Base-by-base conservation (phyloP, 92 coral and sea anemone genomes). In the Umimayanthus chanpuru region DNA sequence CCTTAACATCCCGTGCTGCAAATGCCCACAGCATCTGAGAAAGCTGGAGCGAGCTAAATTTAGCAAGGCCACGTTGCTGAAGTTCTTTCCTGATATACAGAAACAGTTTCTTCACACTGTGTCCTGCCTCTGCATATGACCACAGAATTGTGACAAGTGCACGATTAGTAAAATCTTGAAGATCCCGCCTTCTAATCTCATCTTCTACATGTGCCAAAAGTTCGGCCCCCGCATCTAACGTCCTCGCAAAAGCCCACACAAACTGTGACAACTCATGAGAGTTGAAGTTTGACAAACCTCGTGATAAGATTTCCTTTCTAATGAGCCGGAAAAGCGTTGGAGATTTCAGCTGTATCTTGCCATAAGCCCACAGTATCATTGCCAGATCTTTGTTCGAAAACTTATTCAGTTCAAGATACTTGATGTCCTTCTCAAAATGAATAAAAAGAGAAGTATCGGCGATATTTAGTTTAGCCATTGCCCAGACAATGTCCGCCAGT, bases 221-320 rank as follows among this genome's bases (percentile, higher is more conserved):
- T 88, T 90, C 92, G 9, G 96, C 98, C 82, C 96, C 92, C 47
- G 36, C 76, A 58, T 85, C 88, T 73, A 83, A 44, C 18, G 92
- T 92, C 68, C 96, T 88, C 18, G 93, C 96, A 93, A 93, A 93
- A n/a, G 98, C 68, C 98, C 98, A 95, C 61, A 95, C 90, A 80
- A 95, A 86, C 76, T 95, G 93, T 30, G 94, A 91, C 66, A 95
- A 89, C 68, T 95, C 96, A 32, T 88, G 79, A 1, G 94, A 86
- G 18, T 86, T 90, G 40, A 95, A 92, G 41, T 49, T 56, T 39
- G 92, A 58, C 70, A 93, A 68, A 47, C 87, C 96, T 67, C 98
- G 64, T 23, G 84, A 84, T 64, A 93, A 78, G 29, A 95, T 79
- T 84, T 94, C 98, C 79, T 85, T 85, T 74, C 92, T 90, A 11